Evolutionary conservation across 2,888 invertebrate species (phyloP).

Genomic region (Agrotis ipsilon): DNA sequence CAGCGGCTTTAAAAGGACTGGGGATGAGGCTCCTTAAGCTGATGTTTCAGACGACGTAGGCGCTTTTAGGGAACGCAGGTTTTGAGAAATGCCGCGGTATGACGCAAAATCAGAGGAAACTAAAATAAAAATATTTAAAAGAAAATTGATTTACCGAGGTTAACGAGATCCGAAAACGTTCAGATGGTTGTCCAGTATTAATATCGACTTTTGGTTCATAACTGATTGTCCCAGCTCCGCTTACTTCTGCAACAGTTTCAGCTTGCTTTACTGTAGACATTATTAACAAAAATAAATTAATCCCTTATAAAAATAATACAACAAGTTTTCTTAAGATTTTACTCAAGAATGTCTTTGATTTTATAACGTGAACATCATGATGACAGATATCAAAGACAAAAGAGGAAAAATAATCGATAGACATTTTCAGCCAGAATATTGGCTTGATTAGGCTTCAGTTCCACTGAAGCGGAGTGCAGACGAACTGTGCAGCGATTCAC

Average conservation of each 20-base stretch:
- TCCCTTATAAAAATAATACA: conserved; percentile 37
- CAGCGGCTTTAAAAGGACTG: no score
- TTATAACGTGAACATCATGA: background rate
- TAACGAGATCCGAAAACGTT: no score
- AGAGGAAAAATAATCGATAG: background rate
- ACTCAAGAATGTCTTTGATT: conserved; percentile 31
- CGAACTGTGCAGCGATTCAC: no score
- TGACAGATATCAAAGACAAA: background rate
- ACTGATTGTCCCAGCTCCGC: background rate
- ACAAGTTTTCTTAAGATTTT: conserved; percentile 13
- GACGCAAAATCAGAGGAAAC: no score
- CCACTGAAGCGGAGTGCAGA: no score
- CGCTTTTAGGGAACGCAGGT: background rate
- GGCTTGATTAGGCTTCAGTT: no score
- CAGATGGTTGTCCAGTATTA: background rate
- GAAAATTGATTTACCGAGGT: conserved; percentile 25
- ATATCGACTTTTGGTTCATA: background rate
- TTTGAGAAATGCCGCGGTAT: no score
- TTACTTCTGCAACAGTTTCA: background rate
- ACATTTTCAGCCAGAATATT: background rate
- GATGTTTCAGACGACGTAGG: background rate
- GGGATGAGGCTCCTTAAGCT: no score
- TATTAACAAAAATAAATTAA: conserved; percentile 13
- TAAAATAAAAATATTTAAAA: background rate
- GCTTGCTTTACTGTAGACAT: conserved; percentile 13